Base-by-base conservation (phyloP, 92 coral and sea anemone species). In the Palythoa grandis region DNA sequence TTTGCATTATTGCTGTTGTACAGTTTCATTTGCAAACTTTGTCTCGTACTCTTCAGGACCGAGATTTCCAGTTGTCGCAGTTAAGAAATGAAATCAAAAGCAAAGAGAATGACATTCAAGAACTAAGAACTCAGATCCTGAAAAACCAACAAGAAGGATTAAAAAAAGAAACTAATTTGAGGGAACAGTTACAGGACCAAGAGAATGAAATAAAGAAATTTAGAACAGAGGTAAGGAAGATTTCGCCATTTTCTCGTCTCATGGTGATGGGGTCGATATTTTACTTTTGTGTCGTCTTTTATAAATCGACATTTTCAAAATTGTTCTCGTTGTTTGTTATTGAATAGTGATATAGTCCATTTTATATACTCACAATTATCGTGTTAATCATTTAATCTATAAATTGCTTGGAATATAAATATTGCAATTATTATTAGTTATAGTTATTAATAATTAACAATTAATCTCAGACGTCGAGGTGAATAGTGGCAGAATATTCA, bases 71-170 rank as follows among this genome's bases (percentile, higher is more conserved):
- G 35, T 86, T 67, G 29, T 11, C 84, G 16, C 97, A 97, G 74
- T 84, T 97, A 5, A 92, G 95, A 70, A 90, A 72, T 72, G 82
- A 78, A 52, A 75, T 97, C 66, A 85, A 85, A 83, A 94, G 92
- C 47, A 77, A 91, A 66, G 93, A 95, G 48, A 92, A 86, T 17
- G 98, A 95, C 38, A 69, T 90, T 12, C 87, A 87, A 15, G 90
- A 86, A 47, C 86, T 95, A 53, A 95, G 91, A 78, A 65, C 90
- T 3, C 94, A 93, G 86, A 65, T 91, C n/a, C 73, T 92, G 80
- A 92, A 93, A 77, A 95, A 95, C 52, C 94, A 95, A n/a, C 97
- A 97, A 85, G 92, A 93, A 35, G 69, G 77, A 24, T 72, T 87
- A 52, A 93, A 97, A 9, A 77, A 79, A 37, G 98, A 97, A 70